Evolutionary conservation across 2,113 vertebrate species (phyloP).

Genomic region (Otocyon megalotis): DNA sequence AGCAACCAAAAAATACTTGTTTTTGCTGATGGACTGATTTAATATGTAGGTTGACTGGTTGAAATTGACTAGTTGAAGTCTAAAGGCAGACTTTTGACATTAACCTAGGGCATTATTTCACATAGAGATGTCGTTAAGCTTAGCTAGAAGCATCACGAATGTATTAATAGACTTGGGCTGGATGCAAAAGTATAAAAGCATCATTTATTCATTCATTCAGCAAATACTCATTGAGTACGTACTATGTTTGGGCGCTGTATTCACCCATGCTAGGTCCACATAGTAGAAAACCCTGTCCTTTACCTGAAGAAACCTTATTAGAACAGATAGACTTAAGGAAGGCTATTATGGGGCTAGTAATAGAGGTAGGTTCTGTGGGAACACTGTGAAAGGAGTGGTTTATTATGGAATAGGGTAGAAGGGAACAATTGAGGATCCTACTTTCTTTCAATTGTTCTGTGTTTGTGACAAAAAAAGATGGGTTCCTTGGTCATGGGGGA

Average conservation of each 20-base stretch:
- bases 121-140: background rate
- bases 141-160: background rate
- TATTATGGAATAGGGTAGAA: slow-evolving; percentile 25
- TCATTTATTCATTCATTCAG: background rate
- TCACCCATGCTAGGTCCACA: background rate
- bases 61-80: background rate
- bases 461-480: background rate
- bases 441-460: background rate
- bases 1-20: background rate
- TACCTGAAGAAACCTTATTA: background rate
- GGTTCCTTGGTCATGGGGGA: background rate
- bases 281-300: background rate
- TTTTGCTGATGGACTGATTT: background rate
- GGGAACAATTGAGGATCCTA: background rate
- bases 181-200: background rate
- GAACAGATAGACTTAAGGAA: background rate
- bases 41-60: background rate
- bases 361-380: background rate
- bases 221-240: background rate
- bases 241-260: background rate
- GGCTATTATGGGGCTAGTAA: background rate
- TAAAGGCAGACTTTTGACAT: background rate
- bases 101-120: background rate
- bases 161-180: background rate
- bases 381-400: background rate